A percentile compares a stretch with the other conserved stretches of the same genome.
Evolutionary conservation across 2,797 vertebrate genomes (phyloP).

Genomic region (Lerista edwardsae): DNA sequence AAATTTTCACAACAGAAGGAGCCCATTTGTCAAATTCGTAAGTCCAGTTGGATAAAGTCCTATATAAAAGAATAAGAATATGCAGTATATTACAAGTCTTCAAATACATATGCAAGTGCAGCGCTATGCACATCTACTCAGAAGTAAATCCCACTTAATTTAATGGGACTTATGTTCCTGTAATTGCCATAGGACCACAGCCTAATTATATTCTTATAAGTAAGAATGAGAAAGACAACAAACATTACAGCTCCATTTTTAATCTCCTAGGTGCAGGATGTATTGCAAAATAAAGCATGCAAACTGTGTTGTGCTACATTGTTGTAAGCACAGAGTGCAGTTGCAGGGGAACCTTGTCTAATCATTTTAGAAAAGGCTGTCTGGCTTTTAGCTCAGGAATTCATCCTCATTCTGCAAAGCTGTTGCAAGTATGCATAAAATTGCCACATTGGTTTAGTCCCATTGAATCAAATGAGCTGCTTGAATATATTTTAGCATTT

Average conservation of each 20-base stretch:
- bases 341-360: neutral
- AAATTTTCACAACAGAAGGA: conserved; percentile 90
- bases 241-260: neutral
- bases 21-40: conserved; percentile 93
- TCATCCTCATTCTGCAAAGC: neutral
- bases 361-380: neutral
- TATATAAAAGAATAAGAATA: conserved; percentile 61
- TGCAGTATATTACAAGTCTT: neutral
- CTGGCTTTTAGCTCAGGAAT: neutral
- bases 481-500: neutral
- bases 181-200: no score
- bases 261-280: neutral
- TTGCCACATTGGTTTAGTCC: neutral
- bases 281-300: neutral
- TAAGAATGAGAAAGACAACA: neutral
- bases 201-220: neutral
- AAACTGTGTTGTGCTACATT: neutral
- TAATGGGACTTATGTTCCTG: no score
- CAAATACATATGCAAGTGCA: no score
- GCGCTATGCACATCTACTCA: no score
- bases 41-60: conserved; percentile 91
- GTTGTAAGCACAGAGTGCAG: neutral
- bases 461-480: neutral
- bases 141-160: no score
- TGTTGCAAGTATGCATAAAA: neutral